Conservation (phyloP, 2,113 vertebrate species). For the Ifrita kowaldi region DNA sequence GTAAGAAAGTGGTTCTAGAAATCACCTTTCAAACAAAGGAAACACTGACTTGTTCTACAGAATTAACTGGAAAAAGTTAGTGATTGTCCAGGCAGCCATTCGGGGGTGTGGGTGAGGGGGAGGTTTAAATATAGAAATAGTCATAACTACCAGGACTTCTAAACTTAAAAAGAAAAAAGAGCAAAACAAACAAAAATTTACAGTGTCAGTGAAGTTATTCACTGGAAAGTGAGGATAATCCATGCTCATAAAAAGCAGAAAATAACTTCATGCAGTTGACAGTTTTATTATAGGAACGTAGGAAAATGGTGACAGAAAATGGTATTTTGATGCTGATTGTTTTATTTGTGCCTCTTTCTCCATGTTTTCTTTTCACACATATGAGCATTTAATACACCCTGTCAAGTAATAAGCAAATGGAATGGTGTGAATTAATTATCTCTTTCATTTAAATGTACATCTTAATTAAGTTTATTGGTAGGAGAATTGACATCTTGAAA, state of each 20-base stretch:
- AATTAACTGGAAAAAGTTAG: slow-evolving; percentile 41
- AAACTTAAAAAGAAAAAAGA: slow-evolving; percentile 32
- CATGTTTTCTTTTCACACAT: slow-evolving; percentile 48
- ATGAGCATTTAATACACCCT: slow-evolving; percentile 55
- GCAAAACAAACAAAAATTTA: slow-evolving; percentile 12
- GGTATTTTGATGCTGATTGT: slow-evolving; percentile 65
- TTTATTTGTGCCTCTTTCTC: slow-evolving; percentile 64
- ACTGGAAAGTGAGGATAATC: slow-evolving; percentile 57
- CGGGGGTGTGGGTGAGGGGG: background rate
- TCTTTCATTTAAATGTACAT: slow-evolving; percentile 62
- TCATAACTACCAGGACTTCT: slow-evolving; percentile 30
- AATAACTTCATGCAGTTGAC: slow-evolving; percentile 48
- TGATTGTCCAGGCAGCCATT: background rate
- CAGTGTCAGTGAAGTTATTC: slow-evolving; percentile 53
- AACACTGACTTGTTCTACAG: slow-evolving; percentile 1
- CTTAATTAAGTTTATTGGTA: slow-evolving; percentile 62
- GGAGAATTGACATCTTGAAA: slow-evolving; percentile 46
- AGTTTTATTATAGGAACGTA: slow-evolving; percentile 62
- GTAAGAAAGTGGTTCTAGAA: background rate
- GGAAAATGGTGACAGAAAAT: slow-evolving; percentile 68
- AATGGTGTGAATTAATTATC: slow-evolving; percentile 66
- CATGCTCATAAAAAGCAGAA: slow-evolving; percentile 64
- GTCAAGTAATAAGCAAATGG: slow-evolving; percentile 57
- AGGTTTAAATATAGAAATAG: slow-evolving; percentile 38
- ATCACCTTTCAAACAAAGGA: slow-evolving; percentile 32